phyloP scores from a whole-genome alignment of 2,888 invertebrate species.

The Corythucha ciliata region DNA sequence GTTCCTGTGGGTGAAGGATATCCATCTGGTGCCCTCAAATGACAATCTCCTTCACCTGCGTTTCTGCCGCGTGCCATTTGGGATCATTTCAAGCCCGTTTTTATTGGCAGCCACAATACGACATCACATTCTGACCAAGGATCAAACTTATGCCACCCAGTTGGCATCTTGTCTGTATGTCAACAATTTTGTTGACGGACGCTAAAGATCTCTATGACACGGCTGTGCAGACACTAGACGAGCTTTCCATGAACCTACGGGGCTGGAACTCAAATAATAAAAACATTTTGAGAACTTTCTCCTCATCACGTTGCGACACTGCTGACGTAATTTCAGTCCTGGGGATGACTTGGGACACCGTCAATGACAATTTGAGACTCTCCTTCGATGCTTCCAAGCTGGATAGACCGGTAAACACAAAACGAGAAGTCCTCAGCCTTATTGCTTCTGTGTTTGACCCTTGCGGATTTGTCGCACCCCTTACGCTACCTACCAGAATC shows the following conservation, averaged over 20 bases:
- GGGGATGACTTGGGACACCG: not conserved
- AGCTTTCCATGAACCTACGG: conserved; percentile 6
- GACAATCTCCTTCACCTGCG: conserved; percentile 10
- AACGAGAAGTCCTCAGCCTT: not conserved
- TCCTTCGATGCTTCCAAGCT: not conserved
- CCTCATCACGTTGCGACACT: not conserved
- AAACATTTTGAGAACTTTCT: not conserved
- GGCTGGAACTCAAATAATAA: conserved; percentile 3
- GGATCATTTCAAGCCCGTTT: conserved; percentile 12
- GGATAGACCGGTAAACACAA: not conserved
- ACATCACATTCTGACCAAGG: not conserved
- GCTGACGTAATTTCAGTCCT: not conserved
- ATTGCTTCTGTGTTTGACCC: conserved; percentile 17
- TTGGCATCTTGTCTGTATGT: conserved; percentile 5
- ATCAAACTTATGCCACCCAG: not conserved
- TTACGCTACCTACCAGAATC: not conserved
- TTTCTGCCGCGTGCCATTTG: conserved; percentile 20
- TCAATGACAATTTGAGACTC: not conserved
- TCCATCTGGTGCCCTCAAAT: no score
- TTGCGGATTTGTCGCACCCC: not conserved
- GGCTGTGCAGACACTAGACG: not conserved
- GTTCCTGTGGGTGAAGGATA: conserved; percentile 17
- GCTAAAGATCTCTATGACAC: not conserved
- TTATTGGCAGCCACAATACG: conserved; percentile 3
- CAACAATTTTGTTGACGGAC: conserved; percentile 11